Conservation (phyloP, 1,140 invertebrate genomes). For the Musca vetustissima region DNA sequence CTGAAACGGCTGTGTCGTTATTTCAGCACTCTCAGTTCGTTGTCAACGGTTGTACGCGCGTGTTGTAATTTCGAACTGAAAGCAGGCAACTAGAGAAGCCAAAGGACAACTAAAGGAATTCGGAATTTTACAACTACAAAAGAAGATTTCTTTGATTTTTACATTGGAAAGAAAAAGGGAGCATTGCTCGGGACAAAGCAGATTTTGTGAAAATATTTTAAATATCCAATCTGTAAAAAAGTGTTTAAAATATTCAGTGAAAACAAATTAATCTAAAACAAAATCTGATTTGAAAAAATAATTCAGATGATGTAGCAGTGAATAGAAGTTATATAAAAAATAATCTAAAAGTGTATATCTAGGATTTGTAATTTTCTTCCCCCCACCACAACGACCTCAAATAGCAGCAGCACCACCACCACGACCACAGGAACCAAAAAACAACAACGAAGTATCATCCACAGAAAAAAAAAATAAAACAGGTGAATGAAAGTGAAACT, state of each 20-base stretch:
- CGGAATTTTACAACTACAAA: slow-evolving; percentile 1
- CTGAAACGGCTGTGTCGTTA: neutral
- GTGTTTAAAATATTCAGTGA: neutral
- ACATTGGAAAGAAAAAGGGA: slow-evolving; percentile 4
- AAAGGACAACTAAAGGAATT: slow-evolving; percentile 14
- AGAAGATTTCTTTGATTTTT: neutral
- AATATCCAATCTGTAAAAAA: neutral
- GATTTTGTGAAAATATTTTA: neutral
- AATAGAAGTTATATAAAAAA: neutral
- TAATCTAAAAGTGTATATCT: no score
- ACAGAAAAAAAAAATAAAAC: no score
- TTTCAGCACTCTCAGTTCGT: slow-evolving; percentile 19
- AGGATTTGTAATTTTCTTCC: no score
- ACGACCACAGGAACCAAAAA: no score
- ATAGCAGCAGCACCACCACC: no score
- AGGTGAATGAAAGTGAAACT: no score
- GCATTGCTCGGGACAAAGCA: slow-evolving; percentile 20
- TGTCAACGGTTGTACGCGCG: slow-evolving; percentile 23
- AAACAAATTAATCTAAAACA: neutral
- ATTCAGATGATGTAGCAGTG: slow-evolving; percentile 8
- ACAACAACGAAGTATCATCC: no score
- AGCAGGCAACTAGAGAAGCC: no score
- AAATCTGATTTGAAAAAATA: neutral
- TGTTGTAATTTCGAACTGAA: slow-evolving; percentile 3
- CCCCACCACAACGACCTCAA: no score